A percentile compares a stretch with the other conserved stretches of the same genome.
Evolutionary conservation across 1,140 invertebrate genomes (phyloP).

Genomic region (Drosophila funebris): DNA sequence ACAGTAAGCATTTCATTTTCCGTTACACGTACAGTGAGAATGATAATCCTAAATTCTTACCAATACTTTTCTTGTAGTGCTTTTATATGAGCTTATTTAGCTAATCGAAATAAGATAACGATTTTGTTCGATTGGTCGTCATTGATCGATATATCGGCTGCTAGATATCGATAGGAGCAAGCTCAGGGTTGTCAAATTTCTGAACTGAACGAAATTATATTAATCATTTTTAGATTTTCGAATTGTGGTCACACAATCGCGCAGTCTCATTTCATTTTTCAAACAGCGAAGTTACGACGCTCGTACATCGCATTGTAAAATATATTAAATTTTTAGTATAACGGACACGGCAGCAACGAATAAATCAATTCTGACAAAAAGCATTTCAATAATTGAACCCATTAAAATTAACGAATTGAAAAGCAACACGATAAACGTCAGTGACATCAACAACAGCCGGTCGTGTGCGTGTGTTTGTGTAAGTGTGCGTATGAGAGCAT

Average conservation of each 20-base stretch:
- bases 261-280: conserved; percentile 43
- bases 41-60: too few species aligned
- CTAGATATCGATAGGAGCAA: background rate
- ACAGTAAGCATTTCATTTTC: too few species aligned
- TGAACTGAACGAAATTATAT: background rate
- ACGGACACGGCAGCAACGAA: conserved; percentile 27
- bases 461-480: conserved; percentile 18
- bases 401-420: conserved; percentile 14
- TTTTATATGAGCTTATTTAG: too few species aligned
- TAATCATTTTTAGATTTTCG: background rate
- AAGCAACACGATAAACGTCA: background rate
- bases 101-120: too few species aligned
- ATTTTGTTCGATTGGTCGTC: too few species aligned
- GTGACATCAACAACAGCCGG: conserved; percentile 4
- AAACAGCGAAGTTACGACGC: conserved; percentile 23
- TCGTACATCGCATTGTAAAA: conserved; percentile 20
- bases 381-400: conserved; percentile 8
- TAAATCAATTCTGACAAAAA: background rate
- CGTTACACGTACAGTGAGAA: too few species aligned
- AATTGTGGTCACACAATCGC: conserved; percentile 31
- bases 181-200: conserved; percentile 8
- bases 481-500: conserved; percentile 6
- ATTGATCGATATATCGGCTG: background rate
- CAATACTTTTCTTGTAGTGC: too few species aligned
- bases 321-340: conserved; percentile 44